A percentile compares a stretch with the other conserved stretches of the same genome.
Conservation (phyloP, 1,140 invertebrate genomes). For the Phthorimaea operculella region DNA sequence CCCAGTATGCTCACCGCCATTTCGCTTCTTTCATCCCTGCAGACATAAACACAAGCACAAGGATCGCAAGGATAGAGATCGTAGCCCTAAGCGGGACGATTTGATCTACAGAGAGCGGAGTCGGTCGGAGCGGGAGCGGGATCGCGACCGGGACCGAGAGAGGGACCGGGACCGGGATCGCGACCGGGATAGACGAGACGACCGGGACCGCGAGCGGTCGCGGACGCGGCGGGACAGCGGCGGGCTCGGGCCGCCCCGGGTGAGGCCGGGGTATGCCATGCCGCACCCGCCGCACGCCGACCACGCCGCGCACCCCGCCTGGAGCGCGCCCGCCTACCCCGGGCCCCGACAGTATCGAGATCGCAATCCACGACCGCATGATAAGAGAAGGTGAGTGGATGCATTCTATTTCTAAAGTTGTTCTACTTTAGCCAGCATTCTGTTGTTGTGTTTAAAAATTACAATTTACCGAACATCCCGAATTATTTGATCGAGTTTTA, state of each 20-base stretch:
- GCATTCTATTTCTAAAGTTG: too few relatives aligned
- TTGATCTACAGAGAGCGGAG: conserved; percentile 62
- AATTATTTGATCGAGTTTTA: too few relatives aligned
- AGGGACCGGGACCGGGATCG: conserved; percentile 56
- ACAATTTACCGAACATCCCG: too few relatives aligned
- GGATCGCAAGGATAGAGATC: conserved; percentile 60
- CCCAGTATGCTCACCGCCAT: conserved; percentile 39
- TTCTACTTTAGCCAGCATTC: too few relatives aligned
- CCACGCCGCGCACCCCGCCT: conserved; percentile 34
- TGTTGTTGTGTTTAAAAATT: too few relatives aligned
- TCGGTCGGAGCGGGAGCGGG: conserved; percentile 49
- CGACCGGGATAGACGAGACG: conserved; percentile 45
- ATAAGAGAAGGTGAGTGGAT: conserved; percentile 51
- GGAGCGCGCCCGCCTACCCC: conserved; percentile 56
- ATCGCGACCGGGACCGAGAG: conserved; percentile 40
- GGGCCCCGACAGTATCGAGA: conserved; percentile 56
- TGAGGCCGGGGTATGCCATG: conserved; percentile 32
- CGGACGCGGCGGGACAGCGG: conserved; percentile 57
- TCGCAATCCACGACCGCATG: conserved; percentile 49
- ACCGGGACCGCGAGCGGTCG: conserved; percentile 43
- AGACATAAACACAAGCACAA: conserved; percentile 64
- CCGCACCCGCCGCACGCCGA: conserved; percentile 38
- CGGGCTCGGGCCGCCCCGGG: conserved; percentile 32
- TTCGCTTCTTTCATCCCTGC: conserved; percentile 57
- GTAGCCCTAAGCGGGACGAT: conserved; percentile 59